phyloP scores from a whole-genome alignment of 2,888 invertebrate species.

The Pseudoips prasinana region DNA sequence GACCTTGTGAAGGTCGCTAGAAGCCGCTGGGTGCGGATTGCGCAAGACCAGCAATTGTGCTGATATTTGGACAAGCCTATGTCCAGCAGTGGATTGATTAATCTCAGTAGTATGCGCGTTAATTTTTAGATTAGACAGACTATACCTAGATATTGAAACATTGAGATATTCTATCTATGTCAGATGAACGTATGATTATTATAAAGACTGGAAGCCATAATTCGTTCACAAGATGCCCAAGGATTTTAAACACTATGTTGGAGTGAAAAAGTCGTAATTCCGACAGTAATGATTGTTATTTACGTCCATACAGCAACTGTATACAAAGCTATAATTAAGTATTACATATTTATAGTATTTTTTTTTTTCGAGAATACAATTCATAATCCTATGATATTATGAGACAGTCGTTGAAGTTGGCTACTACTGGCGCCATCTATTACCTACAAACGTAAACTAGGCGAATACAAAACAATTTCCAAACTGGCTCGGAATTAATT shows the following conservation, averaged over 20 bases:
- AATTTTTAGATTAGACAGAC: too few species aligned
- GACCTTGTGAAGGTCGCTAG: too few species aligned
- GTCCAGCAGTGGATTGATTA: too few species aligned
- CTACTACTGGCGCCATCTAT: slow-evolving; percentile 27
- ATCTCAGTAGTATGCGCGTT: too few species aligned
- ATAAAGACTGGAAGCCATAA: slow-evolving; percentile 14
- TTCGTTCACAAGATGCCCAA: slow-evolving; percentile 5
- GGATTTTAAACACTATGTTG: slow-evolving; percentile 9
- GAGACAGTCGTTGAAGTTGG: slow-evolving; percentile 47
- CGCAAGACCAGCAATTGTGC: too few species aligned
- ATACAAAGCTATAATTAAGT: slow-evolving; percentile 39
- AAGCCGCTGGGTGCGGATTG: too few species aligned
- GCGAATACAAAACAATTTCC: slow-evolving; percentile 40
- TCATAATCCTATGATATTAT: slow-evolving; percentile 45
- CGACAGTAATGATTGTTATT: slow-evolving; percentile 4
- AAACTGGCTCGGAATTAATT: slow-evolving; percentile 62
- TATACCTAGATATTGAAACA: too few species aligned
- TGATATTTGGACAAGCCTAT: too few species aligned
- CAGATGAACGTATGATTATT: too few species aligned
- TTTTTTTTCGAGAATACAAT: too few species aligned
- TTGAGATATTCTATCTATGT: too few species aligned
- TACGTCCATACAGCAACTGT: slow-evolving; percentile 22
- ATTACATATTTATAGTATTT: slow-evolving; percentile 32
- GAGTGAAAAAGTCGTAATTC: slow-evolving; percentile 11
- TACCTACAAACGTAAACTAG: slow-evolving; percentile 34